Evolutionary conservation across 2,797 vertebrate species (phyloP), one percentile per base, ranked within the genome.

Genomic region (Benthosema pterotum): DNA sequence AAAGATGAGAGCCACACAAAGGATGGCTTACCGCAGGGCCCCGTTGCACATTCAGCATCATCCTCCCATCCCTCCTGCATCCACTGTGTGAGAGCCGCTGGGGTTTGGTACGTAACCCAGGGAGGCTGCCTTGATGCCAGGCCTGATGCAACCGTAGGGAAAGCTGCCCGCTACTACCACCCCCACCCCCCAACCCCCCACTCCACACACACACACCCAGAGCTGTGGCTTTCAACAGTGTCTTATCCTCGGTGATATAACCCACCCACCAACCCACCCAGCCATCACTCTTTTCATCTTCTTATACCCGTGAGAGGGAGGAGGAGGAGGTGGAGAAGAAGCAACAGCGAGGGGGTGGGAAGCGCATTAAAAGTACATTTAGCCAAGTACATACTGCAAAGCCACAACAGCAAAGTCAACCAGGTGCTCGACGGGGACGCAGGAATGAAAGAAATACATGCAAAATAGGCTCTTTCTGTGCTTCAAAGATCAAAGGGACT

Each of bases 141-240:
- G 60, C 77, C 42, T 93, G 92, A 92, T 91, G 89, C 89, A 92
- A 92, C 77, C 17, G 68, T 70, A 74, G 74, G 85, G 88, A 88
- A 91, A 83, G 77, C 74, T 88, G 83, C 75, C 88, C 83, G 22
- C 80, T 73, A 78, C 74, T 80, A 78, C 61, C 77, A 84, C 87
- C 63, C 64, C 57, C 80, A 81, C 8, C 32, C 28, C 3, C 25
- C 3, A 7, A 6, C 32, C 32, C 2, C 32, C 32, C 32, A n/a
- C n/a, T n/a, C n/a, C n/a, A n/a, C n/a, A n/a, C n/a, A n/a, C n/a
- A n/a, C n/a, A n/a, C n/a, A n/a, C n/a, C n/a, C n/a, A n/a, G n/a
- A 32, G 28, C 28, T 32, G 84, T 74, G 69, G 73, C 78, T 85
- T 63, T 80, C 67, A 77, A 78, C 62, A 76, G 69, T 7, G 71